These are phyloP conservation scores for Maylandia zebra DNA, from an alignment of 2,113 vertebrate genomes.

Conservation along the genomic window DNA sequence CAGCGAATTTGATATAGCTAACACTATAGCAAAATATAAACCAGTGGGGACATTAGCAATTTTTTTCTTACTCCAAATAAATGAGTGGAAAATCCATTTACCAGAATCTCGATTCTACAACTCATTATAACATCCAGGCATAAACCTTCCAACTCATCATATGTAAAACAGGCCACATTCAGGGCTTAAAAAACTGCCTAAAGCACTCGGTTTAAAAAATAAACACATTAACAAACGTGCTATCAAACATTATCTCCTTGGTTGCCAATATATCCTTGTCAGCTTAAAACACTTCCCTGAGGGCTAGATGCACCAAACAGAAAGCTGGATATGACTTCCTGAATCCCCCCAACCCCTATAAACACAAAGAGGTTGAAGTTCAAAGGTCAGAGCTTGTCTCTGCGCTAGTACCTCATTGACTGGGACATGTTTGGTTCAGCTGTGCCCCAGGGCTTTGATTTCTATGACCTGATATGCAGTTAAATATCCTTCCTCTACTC, in stretches of 20 bases:
- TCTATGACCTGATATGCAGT: constrained; percentile 46
- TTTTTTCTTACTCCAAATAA: neutral
- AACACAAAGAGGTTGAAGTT: constrained; percentile 32
- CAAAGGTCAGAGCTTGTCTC: constrained; percentile 45
- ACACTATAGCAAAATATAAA: neutral
- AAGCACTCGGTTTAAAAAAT: neutral
- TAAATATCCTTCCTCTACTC: constrained; percentile 32
- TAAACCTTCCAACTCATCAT: neutral
- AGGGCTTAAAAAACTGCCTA: neutral
- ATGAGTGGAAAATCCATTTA: neutral
- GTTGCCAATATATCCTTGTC: constrained; percentile 10
- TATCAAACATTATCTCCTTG: constrained; percentile 19
- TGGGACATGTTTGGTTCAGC: constrained; percentile 48
- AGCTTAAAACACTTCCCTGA: constrained; percentile 8
- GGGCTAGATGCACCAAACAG: constrained; percentile 13
- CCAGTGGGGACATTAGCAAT: neutral
- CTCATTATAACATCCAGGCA: constrained; percentile 4
- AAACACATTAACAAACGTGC: constrained; percentile 15
- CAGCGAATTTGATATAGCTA: neutral
- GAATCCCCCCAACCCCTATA: constrained; percentile 16
- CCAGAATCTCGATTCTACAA: neutral
- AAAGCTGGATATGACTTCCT: constrained; percentile 9
- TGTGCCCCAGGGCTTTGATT: constrained; percentile 47
- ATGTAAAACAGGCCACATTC: constrained; percentile 10
- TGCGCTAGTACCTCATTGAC: constrained; percentile 28